Conservation (phyloP, 2,888 invertebrate species). For the Mystacides longicornis region DNA sequence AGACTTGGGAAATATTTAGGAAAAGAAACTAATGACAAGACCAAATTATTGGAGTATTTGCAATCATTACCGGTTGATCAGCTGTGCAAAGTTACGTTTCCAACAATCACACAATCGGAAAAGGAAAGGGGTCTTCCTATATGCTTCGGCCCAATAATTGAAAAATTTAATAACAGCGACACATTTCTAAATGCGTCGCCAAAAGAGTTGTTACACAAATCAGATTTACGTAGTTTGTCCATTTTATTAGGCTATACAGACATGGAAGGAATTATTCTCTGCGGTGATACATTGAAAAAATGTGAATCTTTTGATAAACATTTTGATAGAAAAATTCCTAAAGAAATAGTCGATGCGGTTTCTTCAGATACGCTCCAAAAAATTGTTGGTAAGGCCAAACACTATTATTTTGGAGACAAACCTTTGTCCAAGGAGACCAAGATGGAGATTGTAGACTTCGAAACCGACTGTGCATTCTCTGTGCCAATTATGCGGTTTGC, state of each 20-base stretch:
- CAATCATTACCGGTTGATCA: constrained; percentile 15
- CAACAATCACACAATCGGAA: constrained; percentile 13
- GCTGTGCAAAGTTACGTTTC: constrained; percentile 10
- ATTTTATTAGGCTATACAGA: constrained; percentile 18
- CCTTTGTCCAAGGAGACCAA: constrained; percentile 30
- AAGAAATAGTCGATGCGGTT: constrained; percentile 39
- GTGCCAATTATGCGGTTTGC: constrained; percentile 15
- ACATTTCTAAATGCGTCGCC: constrained; percentile 14
- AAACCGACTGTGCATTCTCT: constrained; percentile 18
- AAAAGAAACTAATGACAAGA: constrained; percentile 13
- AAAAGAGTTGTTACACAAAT: constrained; percentile 12
- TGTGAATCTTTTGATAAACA: constrained; percentile 30
- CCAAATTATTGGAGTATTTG: constrained; percentile 15
- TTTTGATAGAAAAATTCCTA: constrained; percentile 38
- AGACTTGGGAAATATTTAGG: constrained; percentile 20
- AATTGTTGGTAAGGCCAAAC: constrained; percentile 35
- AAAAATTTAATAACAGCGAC: constrained; percentile 19
- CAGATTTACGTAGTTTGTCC: constrained; percentile 12
- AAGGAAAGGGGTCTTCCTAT: constrained; percentile 16
- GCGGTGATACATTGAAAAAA: constrained; percentile 14
- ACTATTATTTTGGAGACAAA: constrained; percentile 36
- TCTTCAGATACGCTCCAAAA: constrained; percentile 30
- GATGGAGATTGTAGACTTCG: constrained; percentile 12
- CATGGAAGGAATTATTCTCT: constrained; percentile 17
- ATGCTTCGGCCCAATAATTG: constrained; percentile 19